Percentiles rank a stretch among this genome's conserved stretches.
Conservation (phyloP, 64 coral and sea anemone genomes). For the Astreopora myriophthalma region DNA sequence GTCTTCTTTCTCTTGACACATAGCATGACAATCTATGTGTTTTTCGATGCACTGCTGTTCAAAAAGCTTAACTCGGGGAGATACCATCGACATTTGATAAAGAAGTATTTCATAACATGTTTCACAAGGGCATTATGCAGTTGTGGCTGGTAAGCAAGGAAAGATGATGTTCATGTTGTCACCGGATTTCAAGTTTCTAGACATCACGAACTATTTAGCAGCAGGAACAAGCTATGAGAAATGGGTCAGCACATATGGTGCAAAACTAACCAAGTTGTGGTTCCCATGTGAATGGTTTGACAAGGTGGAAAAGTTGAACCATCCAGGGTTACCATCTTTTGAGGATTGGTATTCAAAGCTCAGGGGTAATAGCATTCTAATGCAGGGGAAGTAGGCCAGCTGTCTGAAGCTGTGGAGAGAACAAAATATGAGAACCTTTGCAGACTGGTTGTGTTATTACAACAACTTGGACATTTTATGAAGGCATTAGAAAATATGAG, state of each 20-base stretch:
- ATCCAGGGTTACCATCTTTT: constrained; percentile 23
- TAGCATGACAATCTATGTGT: no score
- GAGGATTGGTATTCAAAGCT: constrained; percentile 41
- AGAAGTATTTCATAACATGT: constrained; percentile 24
- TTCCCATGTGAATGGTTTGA: constrained; percentile 59
- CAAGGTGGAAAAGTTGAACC: constrained; percentile 17
- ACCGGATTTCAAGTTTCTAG: constrained; percentile 23
- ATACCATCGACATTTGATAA: constrained; percentile 9
- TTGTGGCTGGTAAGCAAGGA: constrained; percentile 6
- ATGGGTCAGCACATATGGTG: constrained; percentile 15
- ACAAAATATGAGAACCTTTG: constrained; percentile 13
- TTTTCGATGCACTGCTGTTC: no score
- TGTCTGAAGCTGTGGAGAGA: not conserved
- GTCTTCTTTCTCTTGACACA: no score
- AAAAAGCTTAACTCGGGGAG: constrained; percentile 23
- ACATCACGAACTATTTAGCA: not conserved
- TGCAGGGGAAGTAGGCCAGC: constrained; percentile 2
- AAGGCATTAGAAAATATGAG: constrained; percentile 34
- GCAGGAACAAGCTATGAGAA: constrained; percentile 15
- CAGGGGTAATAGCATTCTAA: not conserved
- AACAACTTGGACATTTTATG: constrained; percentile 58
- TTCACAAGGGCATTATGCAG: not conserved
- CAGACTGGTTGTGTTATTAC: constrained; percentile 43
- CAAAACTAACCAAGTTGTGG: not conserved
- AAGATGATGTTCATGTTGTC: no score